phyloP scores from a whole-genome alignment of 2,888 invertebrate genomes.

The Matsumyia berberina region DNA sequence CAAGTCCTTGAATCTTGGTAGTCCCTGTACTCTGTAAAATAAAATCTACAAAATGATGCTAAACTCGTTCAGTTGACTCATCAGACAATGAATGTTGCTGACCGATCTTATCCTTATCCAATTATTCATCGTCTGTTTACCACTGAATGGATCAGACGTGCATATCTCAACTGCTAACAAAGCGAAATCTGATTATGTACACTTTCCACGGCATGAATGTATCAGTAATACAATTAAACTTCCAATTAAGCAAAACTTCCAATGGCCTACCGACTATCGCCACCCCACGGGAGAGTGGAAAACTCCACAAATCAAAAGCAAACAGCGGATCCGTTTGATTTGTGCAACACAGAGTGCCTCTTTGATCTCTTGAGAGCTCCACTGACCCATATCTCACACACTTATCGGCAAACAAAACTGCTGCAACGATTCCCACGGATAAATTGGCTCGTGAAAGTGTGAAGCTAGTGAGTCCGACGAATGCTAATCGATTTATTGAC shows the following conservation, averaged over 20 bases:
- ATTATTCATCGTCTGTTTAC: background rate
- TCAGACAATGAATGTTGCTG: no score
- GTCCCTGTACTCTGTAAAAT: no score
- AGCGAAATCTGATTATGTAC: conserved; percentile 1
- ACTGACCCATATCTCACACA: conserved; percentile 75
- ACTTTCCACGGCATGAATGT: conserved; percentile 56
- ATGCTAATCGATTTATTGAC: conserved; percentile 68
- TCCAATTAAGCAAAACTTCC: conserved; percentile 66
- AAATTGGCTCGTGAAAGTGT: conserved; percentile 70
- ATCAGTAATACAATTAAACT: conserved; percentile 56
- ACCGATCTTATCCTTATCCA: no score
- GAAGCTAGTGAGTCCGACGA: conserved; percentile 42
- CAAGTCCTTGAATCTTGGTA: no score
- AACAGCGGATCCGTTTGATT: conserved; percentile 45
- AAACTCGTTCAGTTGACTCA: no score
- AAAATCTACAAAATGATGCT: background rate
- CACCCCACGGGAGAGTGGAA: conserved; percentile 1
- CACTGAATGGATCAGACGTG: background rate
- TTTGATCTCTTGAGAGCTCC: conserved; percentile 62
- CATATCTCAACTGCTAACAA: background rate
- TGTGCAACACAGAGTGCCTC: conserved; percentile 14
- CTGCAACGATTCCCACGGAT: conserved; percentile 67
- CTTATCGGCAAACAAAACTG: conserved; percentile 58
- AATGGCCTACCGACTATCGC: conserved; percentile 1
- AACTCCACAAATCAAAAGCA: conserved; percentile 53